Conservation (phyloP, 2,888 invertebrate genomes). For the Orgyia antiqua region DNA sequence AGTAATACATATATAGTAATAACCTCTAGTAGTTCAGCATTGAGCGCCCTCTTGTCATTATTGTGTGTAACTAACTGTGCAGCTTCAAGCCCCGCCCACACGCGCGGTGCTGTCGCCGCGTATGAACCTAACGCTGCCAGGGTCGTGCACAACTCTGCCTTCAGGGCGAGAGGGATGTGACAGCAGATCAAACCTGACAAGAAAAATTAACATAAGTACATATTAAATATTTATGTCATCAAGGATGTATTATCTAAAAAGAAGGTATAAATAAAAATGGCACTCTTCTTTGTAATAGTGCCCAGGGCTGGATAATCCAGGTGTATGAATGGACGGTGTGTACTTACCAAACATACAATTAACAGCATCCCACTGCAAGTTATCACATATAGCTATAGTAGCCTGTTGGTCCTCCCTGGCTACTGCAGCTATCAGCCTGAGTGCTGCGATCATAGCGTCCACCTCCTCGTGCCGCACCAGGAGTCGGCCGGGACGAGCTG, state of each 20-base stretch:
- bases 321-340: too few relatives aligned
- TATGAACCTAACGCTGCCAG: slow-evolving; percentile 89
- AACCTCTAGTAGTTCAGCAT: slow-evolving; percentile 93
- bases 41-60: slow-evolving; percentile 82
- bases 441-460: slow-evolving; percentile 89
- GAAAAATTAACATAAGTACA: not conserved
- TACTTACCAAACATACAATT: slow-evolving; percentile 82
- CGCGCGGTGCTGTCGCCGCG: slow-evolving; percentile 85
- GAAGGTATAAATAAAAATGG: too few relatives aligned
- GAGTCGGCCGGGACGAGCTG: slow-evolving; percentile 53
- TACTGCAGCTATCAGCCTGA: slow-evolving; percentile 87
- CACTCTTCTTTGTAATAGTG: too few relatives aligned
- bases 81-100: slow-evolving; percentile 92
- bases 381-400: slow-evolving; percentile 90
- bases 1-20: too few relatives aligned
- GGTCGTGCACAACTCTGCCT: slow-evolving; percentile 88
- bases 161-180: slow-evolving; percentile 89
- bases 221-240: too few relatives aligned
- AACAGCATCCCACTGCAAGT: slow-evolving; percentile 91
- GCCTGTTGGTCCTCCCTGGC: slow-evolving; percentile 87
- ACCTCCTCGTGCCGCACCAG: slow-evolving; percentile 76
- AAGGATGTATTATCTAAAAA: too few relatives aligned
- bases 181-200: slow-evolving; percentile 89
- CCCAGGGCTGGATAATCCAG: too few relatives aligned
- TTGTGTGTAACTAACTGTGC: slow-evolving; percentile 84